Evolutionary conservation across 2,113 vertebrate species (phyloP), one percentile per base, ranked within the genome.

Genomic region (Chrysemys picta): DNA sequence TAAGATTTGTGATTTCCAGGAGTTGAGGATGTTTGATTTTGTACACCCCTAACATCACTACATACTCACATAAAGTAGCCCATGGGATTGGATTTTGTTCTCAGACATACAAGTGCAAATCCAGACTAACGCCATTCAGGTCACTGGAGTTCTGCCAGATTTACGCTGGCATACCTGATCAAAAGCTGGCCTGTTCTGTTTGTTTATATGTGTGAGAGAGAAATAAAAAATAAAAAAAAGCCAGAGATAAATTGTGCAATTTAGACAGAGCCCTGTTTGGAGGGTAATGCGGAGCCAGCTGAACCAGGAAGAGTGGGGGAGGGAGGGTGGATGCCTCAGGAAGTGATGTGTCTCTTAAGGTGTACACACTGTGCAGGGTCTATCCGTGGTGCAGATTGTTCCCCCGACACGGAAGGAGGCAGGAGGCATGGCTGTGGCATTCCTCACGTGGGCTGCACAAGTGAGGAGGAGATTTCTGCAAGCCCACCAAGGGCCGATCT

Each of bases 1-100:
- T 80, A 88, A 94, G 82, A 86, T 88, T 62, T 89, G 42, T 76
- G 49, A 94, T 89, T 91, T 80, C 56, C 86, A 88, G 59, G 14
- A 90, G 86, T 89, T 45, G 87, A 19, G 82, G 91, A 93, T 85
- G 84, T 56, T 95, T 89, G 92, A 94, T 47, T 59, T 6, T 1
- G 75, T 14, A n/a, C 29, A 78, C 62, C 84, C 93, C 4, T 91
- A 90, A 27, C 19, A 35, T 47, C 22, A 53, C 93, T 59, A 29
- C 50, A 80, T 81, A 38, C 31, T 65, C 17, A 69, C 81, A 56
- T 59, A 91, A 84, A 87, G 89, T 89, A 90, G 22, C 53, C 3
- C 5, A 54, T 82, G 86, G 69, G 27, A 90, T 89, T 47, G 87
- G 5, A 90, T 90, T 96, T 85, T 87, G 59, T 94, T 95, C 92